Conservation (phyloP, 2,888 invertebrate genomes). For the Myopa testacea region DNA sequence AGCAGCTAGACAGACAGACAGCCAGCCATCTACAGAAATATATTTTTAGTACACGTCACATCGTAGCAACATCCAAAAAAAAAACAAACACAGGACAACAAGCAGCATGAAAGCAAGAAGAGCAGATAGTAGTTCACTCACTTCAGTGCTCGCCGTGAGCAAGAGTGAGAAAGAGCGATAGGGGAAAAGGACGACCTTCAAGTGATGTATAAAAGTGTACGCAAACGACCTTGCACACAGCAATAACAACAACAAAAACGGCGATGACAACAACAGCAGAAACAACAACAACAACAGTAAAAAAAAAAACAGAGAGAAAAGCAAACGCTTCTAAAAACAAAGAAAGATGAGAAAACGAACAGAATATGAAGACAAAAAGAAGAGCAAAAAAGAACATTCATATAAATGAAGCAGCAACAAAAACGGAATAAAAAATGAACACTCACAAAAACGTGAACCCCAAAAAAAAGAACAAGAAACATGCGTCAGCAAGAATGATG, state of each 20-base stretch:
- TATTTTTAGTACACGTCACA: background rate
- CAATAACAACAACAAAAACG: constrained; percentile 55
- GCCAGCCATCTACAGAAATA: background rate
- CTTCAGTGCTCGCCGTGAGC: background rate
- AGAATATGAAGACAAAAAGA: background rate
- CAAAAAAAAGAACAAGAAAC: constrained; percentile 19
- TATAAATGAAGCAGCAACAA: background rate
- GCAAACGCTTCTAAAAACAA: background rate
- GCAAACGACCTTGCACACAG: constrained; percentile 68
- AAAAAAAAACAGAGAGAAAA: background rate
- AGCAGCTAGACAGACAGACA: background rate
- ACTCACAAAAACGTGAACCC: no score
- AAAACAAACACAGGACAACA: background rate
- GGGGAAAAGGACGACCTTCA: constrained; percentile 69
- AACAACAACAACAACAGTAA: constrained; percentile 32
- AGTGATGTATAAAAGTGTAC: constrained; percentile 69
- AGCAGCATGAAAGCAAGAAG: background rate
- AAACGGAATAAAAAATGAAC: constrained; percentile 11
- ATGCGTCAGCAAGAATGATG: constrained; percentile 32
- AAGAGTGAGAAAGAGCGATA: constrained; percentile 37
- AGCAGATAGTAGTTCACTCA: constrained; percentile 31
- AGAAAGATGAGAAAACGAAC: constrained; percentile 9
- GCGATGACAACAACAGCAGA: constrained; percentile 21
- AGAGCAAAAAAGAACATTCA: background rate
- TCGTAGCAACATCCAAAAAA: no score